These are phyloP conservation scores for Seira sanloemensis DNA, from an alignment of 2,888 invertebrate species.

Conservation along the genomic window DNA sequence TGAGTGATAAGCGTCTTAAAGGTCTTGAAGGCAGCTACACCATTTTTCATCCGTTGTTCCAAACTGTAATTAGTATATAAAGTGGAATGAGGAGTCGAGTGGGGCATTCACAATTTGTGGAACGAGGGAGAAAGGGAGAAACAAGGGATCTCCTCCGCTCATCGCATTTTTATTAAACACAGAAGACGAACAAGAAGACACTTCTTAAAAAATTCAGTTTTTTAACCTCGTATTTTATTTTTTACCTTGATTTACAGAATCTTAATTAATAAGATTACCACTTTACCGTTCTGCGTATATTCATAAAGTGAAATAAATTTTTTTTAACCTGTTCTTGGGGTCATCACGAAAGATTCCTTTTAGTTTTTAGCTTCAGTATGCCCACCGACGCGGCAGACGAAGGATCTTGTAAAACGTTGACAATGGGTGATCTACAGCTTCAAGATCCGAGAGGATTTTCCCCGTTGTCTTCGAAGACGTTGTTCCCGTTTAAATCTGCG, in stretches of 20 bases:
- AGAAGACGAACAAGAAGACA: background rate
- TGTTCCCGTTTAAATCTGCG: conserved; percentile 28
- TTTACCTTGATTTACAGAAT: background rate
- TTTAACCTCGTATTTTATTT: background rate
- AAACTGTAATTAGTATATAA: too few relatives aligned
- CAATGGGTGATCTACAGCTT: conserved; percentile 46
- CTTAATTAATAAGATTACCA: too few relatives aligned
- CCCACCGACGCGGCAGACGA: conserved; percentile 50
- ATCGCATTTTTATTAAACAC: too few relatives aligned
- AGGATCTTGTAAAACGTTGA: conserved; percentile 35
- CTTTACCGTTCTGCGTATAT: too few relatives aligned
- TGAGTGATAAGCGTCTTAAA: too few relatives aligned
- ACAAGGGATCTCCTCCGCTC: too few relatives aligned
- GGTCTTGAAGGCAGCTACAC: too few relatives aligned
- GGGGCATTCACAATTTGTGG: too few relatives aligned
- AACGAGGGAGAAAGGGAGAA: too few relatives aligned
- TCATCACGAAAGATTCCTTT: background rate
- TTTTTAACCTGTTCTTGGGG: background rate
- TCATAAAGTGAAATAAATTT: too few relatives aligned
- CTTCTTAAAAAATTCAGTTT: background rate
- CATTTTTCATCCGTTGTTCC: too few relatives aligned
- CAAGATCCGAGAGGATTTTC: conserved; percentile 29
- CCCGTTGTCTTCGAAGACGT: conserved; percentile 15
- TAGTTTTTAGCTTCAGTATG: conserved; percentile 41
- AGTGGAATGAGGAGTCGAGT: too few relatives aligned